Evolutionary conservation across 2,797 vertebrate genomes (phyloP), one percentile per base, ranked within the genome.

Genomic region (Mus caroli): DNA sequence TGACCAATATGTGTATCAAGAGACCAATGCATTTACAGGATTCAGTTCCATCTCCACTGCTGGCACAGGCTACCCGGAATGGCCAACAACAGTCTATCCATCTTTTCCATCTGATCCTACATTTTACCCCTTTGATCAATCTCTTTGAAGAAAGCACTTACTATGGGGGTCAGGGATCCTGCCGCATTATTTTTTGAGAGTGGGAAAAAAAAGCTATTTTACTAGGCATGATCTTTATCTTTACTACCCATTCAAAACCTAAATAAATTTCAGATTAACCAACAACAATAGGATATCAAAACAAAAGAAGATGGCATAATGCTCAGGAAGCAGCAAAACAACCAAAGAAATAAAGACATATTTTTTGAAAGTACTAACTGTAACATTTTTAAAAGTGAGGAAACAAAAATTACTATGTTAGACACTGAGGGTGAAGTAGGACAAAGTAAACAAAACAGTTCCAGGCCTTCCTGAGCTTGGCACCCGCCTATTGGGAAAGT

Each of bases 211-310:
- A 93, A 82, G 75, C 24, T 89, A 94, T 85, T 88, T 86, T 92
- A 56, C 76, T 86, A 94, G 85, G 87, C 54, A 31, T 37, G 64
- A 58, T 7, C 50, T 50, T 50, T 50, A 92, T 64, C 12, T 40
- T 79, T 83, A 92, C 40, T 89, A 78, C 79, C 92, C 6, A 34
- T 12, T 43, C 5, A 88, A 95, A 88, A 94, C 83, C 34, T 43
- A 43, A 88, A 40, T 34, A 83, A 85, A 91, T 76, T 60, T 79
- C 46, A 93, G 77, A 85, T 92, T 86, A 93, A 90, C 89, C 62
- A 88, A 76, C 75, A 52, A 78, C 90, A 92, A 92, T 82, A 97
- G 75, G 71, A 88, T 78, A 92, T 85, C n/a, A 90, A 87, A 94
- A 67, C 34, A 90, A 91, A 90, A 75, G 79, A 37, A 94, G 54